Evolutionary conservation across 2,888 invertebrate genomes (phyloP).

Genomic region (Nycteola revayana): DNA sequence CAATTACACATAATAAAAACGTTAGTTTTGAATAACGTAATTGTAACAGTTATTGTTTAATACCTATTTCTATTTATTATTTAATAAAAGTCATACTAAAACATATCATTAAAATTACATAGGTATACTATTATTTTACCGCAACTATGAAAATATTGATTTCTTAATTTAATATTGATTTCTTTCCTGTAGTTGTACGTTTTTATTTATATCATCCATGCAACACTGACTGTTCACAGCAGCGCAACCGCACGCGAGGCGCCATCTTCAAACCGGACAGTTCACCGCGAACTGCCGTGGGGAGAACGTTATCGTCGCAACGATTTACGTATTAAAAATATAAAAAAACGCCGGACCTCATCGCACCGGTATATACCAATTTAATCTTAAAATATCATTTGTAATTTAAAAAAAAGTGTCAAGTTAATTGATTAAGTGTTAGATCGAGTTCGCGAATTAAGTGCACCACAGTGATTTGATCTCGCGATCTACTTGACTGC

Average conservation of each 20-base stretch:
- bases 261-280: constrained; percentile 70
- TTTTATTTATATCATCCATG: not conserved
- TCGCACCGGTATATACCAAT: constrained; percentile 46
- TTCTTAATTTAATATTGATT: too few species aligned
- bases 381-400: constrained; percentile 37
- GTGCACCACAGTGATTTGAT: constrained; percentile 67
- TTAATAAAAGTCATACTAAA: too few species aligned
- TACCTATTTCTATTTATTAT: too few species aligned
- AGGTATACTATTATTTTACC: too few species aligned
- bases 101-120: too few species aligned
- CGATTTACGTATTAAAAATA: constrained; percentile 36
- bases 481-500: constrained; percentile 71
- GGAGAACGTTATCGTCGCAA: constrained; percentile 47
- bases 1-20: too few species aligned
- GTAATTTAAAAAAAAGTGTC: constrained; percentile 51
- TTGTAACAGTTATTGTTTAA: too few species aligned
- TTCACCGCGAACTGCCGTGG: constrained; percentile 72
- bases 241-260: constrained; percentile 50
- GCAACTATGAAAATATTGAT: too few species aligned
- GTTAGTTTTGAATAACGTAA: too few species aligned
- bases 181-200: not conserved
- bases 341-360: constrained; percentile 43
- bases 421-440: constrained; percentile 63
- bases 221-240: constrained; percentile 43
- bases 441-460: constrained; percentile 51